Evolutionary conservation across 2,113 vertebrate genomes (phyloP), one percentile per base, ranked within the genome.

Genomic region (Syrmaticus mikado): DNA sequence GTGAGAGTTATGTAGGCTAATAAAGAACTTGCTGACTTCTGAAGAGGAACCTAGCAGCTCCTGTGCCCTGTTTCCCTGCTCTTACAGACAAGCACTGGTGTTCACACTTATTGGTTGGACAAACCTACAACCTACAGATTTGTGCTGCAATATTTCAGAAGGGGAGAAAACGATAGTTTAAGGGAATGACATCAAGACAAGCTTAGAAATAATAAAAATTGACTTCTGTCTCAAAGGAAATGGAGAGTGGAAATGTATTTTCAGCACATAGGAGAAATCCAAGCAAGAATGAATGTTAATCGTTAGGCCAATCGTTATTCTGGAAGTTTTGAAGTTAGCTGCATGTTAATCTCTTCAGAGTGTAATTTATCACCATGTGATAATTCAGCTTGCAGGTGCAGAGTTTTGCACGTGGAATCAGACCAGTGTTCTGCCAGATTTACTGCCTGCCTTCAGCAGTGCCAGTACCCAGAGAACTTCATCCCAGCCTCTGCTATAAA

Each of bases 181-280:
- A 74, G 76, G 43, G 43, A 87, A 5, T 32, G 41, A 18, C 76
- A 90, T 65, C 18, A 45, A 79, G 46, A 55, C 15, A 61, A 78
- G 18, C 36, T 38, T 83, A 81, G 65, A 87, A 93, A 65, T 87
- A 74, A 83, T 61, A 71, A 77, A 94, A 90, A 50, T 13, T n/a
- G 6, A 22, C 43, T 58, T 89, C 75, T 72, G 20, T 65, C 52
- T 85, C 53, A 28, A 73, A 85, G 82, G 68, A 92, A 80, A 57
- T 75, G 34, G 14, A 28, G 64, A 48, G 28, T 48, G 27, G 46
- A 72, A 50, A 1, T 32, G 22, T 13, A 40, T 52, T 89, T 64
- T 61, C 50, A 60, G 62, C 34, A 20, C 11, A 7, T 11, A 0
- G 0, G 64, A 41, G 78, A 92, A 91, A 76, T 77, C 36, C 4